phyloP scores from a whole-genome alignment of 2,113 vertebrate genomes.

The Marmota monax region DNA sequence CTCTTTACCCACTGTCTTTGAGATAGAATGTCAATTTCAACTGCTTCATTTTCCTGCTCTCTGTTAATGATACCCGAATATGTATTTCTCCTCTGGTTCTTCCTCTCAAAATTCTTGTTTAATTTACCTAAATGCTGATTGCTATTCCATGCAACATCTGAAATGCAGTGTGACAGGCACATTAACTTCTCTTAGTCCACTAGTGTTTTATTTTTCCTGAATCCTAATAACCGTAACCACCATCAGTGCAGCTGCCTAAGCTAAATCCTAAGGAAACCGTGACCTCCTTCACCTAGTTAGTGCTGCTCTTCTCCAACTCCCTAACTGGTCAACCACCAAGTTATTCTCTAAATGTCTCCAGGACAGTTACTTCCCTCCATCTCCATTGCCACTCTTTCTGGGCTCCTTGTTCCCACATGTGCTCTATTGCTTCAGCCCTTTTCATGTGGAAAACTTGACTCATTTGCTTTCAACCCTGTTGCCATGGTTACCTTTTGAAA shows the following conservation, averaged over 20 bases:
- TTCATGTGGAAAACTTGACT: not conserved
- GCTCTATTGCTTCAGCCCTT: not conserved
- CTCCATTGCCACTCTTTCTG: not conserved
- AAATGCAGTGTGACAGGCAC: not conserved
- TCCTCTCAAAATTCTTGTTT: not conserved
- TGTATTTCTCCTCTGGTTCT: not conserved
- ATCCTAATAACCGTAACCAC: not conserved
- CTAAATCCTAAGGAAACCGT: not conserved
- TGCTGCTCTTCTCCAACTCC: rapidly evolving
- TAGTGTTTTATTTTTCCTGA: not conserved
- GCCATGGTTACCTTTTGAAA: not conserved
- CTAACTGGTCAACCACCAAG: no score
- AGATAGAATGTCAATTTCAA: not conserved
- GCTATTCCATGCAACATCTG: not conserved
- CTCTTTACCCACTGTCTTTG: not conserved
- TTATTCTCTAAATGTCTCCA: not conserved
- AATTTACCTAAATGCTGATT: not conserved
- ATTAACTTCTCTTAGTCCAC: not conserved
- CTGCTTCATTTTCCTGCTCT: not conserved
- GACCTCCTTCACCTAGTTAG: not conserved
- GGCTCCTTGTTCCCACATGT: not conserved
- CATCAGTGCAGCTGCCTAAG: not conserved
- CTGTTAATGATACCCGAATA: not conserved
- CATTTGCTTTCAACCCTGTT: not conserved
- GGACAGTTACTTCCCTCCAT: not conserved